Conservation (phyloP, 2,797 vertebrate species). For the Distichodus sexfasciatus region DNA sequence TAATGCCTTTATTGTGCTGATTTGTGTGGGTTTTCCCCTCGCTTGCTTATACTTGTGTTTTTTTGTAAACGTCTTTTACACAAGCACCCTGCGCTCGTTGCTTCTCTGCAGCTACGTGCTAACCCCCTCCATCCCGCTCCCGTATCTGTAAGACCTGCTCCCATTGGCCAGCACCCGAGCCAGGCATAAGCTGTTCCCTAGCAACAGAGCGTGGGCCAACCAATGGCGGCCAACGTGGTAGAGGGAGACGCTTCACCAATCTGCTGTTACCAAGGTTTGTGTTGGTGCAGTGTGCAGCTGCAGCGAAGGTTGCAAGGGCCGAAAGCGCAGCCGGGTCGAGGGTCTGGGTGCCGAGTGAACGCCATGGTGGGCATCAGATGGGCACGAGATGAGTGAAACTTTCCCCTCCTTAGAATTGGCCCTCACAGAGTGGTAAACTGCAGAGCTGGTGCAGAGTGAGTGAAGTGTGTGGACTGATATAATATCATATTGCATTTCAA, state of each 20-base stretch:
- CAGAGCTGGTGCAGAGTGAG: too few species aligned
- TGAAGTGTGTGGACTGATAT: too few species aligned
- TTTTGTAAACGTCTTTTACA: slow-evolving; percentile 56
- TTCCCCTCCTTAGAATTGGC: too few species aligned
- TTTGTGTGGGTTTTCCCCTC: slow-evolving; percentile 4
- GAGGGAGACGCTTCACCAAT: slow-evolving; percentile 69
- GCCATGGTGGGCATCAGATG: too few species aligned
- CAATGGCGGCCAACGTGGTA: slow-evolving; percentile 70
- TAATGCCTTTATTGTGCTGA: too few species aligned
- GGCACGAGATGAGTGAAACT: too few species aligned
- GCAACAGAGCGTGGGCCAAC: slow-evolving; percentile 81
- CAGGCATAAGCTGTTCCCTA: slow-evolving; percentile 84
- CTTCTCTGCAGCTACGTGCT: slow-evolving; percentile 65
- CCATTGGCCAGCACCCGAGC: slow-evolving; percentile 73
- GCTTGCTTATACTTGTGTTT: slow-evolving; percentile 13
- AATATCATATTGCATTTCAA: too few species aligned
- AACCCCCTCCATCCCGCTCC: slow-evolving; percentile 54
- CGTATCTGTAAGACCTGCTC: slow-evolving; percentile 55
- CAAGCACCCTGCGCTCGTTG: slow-evolving; percentile 53
- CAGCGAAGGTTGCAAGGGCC: neutral
- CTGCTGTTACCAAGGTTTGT: slow-evolving; percentile 79
- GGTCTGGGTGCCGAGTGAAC: too few species aligned
- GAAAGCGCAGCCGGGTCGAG: neutral
- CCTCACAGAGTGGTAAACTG: too few species aligned
- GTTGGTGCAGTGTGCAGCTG: slow-evolving; percentile 58